phyloP scores from a whole-genome alignment of 2,113 vertebrate genomes.

The Rhabdomys dilectus region DNA sequence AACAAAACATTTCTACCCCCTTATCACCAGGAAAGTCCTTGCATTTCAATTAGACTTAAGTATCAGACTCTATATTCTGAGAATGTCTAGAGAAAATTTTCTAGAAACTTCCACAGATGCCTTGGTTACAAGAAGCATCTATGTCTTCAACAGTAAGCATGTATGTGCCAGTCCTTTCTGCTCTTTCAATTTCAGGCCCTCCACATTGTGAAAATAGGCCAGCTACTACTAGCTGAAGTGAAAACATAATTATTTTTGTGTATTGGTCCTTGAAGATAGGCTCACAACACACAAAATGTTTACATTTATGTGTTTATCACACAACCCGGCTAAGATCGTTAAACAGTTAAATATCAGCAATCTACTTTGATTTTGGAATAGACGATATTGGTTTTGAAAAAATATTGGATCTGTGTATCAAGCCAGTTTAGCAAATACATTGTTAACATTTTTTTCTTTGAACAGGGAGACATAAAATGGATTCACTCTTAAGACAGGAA shows the following conservation, averaged over 20 bases:
- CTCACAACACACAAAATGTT: neutral
- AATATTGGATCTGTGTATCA: neutral
- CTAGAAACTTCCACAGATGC: neutral
- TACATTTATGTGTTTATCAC: neutral
- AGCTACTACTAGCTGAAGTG: neutral
- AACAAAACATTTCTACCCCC: neutral
- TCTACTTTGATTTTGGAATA: neutral
- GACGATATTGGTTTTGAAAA: neutral
- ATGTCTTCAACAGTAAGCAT: neutral
- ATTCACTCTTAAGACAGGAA: neutral
- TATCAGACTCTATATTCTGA: neutral
- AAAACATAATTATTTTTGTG: slow-evolving; percentile 37
- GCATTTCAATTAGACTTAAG: neutral
- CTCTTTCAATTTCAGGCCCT: neutral
- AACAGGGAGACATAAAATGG: neutral
- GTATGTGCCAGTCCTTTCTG: neutral
- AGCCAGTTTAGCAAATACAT: neutral
- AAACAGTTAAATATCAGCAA: neutral
- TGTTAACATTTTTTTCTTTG: slow-evolving; percentile 14
- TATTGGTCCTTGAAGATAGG: neutral
- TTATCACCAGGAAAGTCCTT: neutral
- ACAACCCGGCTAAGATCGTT: neutral
- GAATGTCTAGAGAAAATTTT: neutral
- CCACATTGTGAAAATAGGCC: slow-evolving; percentile 6
- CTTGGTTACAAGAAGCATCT: neutral